Base-by-base conservation (phyloP, 2,888 invertebrate species). In the Lithophane leautieri region DNA sequence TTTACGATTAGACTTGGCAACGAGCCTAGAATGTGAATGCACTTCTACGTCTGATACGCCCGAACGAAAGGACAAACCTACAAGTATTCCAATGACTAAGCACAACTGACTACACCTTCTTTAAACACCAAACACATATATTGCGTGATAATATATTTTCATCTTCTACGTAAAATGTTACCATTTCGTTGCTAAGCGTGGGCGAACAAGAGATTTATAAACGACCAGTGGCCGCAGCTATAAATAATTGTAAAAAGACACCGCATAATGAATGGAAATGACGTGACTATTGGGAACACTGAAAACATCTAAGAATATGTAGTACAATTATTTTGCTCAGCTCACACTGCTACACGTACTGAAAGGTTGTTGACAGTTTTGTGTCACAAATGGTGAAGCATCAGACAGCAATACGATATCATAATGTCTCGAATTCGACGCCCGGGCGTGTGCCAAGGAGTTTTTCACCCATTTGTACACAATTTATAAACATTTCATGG, bases 1-100 rank as follows among this genome's bases (percentile, higher is more conserved):
- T 86, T 87, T 87, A 87, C 87, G 79, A 80, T 88, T 86, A 86
- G 85, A 88, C 81, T 91, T 91, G 91, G 91, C 92, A 89, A 19
- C 56, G 67, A 69, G 89, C 90, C 91, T 84, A 90, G 82, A 89
- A 88, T 88, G 81, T 86, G 86, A 82, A 87, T 91, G 89, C 90
- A 89, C 84, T 83, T 85, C 77, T 74, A 84, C 80, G 79, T 83
- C 84, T 82, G 83, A 76, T 83, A 79, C 79, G 76, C 78, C 83
- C 76, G 72, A 75, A 82, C 77, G 76, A 86, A 78, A 74, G 86
- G 77, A 83, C 77, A 74, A 78, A 78, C 70, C 47, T 65, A 67
- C 66, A 78, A 72, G 72, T 87, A 82, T 65, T 80, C 60, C 73
- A 80, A 83, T 78, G 78, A 78, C 66, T 77, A 70, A 76, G 73